Conservation (phyloP, 2,888 invertebrate genomes). For the Rhagium mordax region DNA sequence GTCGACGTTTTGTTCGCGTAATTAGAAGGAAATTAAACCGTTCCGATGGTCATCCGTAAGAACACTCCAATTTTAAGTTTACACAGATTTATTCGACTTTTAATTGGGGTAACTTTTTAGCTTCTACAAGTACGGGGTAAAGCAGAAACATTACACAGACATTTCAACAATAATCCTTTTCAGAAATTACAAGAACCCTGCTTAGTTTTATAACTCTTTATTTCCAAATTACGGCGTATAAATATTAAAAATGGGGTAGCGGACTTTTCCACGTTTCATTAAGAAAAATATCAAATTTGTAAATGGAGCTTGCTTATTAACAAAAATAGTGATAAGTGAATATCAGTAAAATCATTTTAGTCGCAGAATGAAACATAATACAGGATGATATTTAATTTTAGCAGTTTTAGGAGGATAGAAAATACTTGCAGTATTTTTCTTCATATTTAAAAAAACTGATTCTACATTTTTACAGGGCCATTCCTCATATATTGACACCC, state of each 20-base stretch:
- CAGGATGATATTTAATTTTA: too few relatives aligned
- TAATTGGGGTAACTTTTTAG: slow-evolving; percentile 34
- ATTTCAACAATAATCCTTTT: slow-evolving; percentile 13
- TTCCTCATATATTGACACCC: too few relatives aligned
- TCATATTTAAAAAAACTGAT: too few relatives aligned
- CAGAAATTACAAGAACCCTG: neutral
- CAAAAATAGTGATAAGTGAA: too few relatives aligned
- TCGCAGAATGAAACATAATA: too few relatives aligned
- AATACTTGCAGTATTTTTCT: too few relatives aligned
- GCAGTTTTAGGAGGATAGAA: too few relatives aligned
- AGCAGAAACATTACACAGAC: slow-evolving; percentile 9
- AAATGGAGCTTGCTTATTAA: neutral
- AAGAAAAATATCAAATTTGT: neutral
- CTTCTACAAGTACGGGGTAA: neutral
- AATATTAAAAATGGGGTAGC: neutral
- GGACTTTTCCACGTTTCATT: neutral
- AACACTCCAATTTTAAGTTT: slow-evolving; percentile 61
- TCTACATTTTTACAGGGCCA: too few relatives aligned
- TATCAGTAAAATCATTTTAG: too few relatives aligned
- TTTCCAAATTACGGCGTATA: neutral
- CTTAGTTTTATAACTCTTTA: neutral
- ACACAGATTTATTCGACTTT: slow-evolving; percentile 35
- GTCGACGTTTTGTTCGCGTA: slow-evolving; percentile 67
- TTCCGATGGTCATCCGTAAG: slow-evolving; percentile 63
- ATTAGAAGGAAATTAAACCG: slow-evolving; percentile 69